phyloP scores from a whole-genome alignment of 2,113 vertebrate genomes.

The Macaca nemestrina region DNA sequence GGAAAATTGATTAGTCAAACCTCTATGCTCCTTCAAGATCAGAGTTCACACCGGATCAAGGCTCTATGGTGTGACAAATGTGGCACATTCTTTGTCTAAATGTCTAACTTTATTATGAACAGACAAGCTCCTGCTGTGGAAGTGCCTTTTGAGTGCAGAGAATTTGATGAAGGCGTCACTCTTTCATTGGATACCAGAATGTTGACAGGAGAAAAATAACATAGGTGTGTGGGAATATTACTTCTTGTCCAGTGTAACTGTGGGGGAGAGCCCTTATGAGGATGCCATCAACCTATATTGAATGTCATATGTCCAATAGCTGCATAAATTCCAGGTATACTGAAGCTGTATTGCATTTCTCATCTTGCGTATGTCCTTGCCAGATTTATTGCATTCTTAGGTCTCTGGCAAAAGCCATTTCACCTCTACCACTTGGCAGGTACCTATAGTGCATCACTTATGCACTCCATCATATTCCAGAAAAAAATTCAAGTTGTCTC shows the following conservation, averaged over 20 bases:
- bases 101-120: not conserved
- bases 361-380: too few species aligned
- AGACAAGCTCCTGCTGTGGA: slow-evolving; percentile 25
- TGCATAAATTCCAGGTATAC: too few species aligned
- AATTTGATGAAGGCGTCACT: not conserved
- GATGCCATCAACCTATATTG: not conserved
- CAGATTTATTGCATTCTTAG: too few species aligned
- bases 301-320: not conserved
- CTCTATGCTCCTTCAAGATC: not conserved
- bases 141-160: slow-evolving; percentile 14
- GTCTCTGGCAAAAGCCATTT: too few species aligned
- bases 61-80: not conserved
- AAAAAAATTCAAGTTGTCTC: too few species aligned
- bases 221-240: not conserved
- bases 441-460: too few species aligned
- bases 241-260: not conserved
- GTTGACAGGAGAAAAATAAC: not conserved
- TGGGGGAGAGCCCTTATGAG: not conserved
- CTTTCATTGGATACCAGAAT: not conserved
- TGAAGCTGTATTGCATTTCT: too few species aligned
- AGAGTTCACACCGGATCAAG: not conserved
- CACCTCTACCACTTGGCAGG: too few species aligned
- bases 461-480: too few species aligned
- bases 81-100: not conserved
- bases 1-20: not conserved